Evolutionary conservation across 1,140 invertebrate species (phyloP), one percentile per base, ranked within the genome.

Genomic region (Procambarus virginalis): DNA sequence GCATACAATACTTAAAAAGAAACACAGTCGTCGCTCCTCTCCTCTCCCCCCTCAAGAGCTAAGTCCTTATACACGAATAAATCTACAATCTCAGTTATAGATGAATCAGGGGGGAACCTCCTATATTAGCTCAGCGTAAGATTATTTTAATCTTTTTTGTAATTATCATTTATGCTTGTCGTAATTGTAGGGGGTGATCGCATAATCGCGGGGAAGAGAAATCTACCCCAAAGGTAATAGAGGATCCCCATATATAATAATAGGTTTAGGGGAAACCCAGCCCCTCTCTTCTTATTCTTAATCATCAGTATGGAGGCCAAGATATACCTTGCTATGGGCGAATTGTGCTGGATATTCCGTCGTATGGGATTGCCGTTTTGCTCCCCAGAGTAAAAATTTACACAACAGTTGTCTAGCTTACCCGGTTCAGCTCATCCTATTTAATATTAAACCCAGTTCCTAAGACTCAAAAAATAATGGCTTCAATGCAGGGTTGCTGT

Each of bases 211-310:
- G 48, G 80, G 80, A 68, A 64, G 68, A 64, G 60, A 82, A 64
- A 48, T 48, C 45, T 82, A 68, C 68, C 14, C 45, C 58, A 82
- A 45, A 64, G 60, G 80, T 68, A 82, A 82, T 64, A 68, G 68
- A 68, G 80, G 80, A 17, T 46, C 46, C 68, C 34, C 80, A 82
- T 58, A 82, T 82, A 10, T 82, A 60, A 82, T 82, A 45, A 82
- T 68, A 68, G 49, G 58, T 34, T 68, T 45, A 9, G 77, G 51
- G 55, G 79, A 60, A 34, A 34, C 34, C 12, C 51, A 6, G 51
- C 55, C 34, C 79, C 79, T 34, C 79, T 55, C 79, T 60, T n/a
- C 51, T 22, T 48, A 81, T 60, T 68, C 64, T 68, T 68, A 34
- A 34, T 34, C 34, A 34, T 34, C 34, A 34, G 64, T 68, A 68